Percentiles rank a stretch among this genome's conserved stretches.
Conservation (phyloP, 2,797 vertebrate genomes). For the Pipistrellus pygmaeus region DNA sequence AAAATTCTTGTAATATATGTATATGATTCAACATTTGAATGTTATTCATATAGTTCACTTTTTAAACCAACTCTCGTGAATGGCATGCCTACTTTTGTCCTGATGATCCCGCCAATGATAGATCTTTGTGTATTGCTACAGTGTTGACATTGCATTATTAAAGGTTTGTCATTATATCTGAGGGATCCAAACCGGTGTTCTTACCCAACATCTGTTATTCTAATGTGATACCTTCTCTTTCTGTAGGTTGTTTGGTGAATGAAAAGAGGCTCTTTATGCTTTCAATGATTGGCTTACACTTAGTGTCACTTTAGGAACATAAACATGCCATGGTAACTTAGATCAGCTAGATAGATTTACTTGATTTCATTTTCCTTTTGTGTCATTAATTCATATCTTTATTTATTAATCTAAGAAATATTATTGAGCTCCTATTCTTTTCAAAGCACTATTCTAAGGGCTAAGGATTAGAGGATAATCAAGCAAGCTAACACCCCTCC, state of each 20-base stretch:
- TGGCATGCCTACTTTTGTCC: accelerated
- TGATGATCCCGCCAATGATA: accelerated
- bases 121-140: no score
- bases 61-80: neutral
- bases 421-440: neutral
- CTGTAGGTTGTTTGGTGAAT: neutral
- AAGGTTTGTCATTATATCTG: neutral
- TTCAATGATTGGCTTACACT: accelerated
- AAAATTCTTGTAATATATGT: accelerated
- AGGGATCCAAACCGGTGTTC: neutral
- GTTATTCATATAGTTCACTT: neutral
- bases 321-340: neutral
- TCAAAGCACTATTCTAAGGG: neutral
- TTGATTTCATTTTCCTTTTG: neutral
- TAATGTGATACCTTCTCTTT: neutral
- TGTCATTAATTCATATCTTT: neutral
- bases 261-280: neutral
- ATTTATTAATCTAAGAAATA: neutral
- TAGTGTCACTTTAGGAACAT: neutral
- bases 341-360: neutral
- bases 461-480: neutral
- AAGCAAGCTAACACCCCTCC: neutral
- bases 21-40: neutral
- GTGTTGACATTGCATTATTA: neutral
- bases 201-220: neutral